Evolutionary conservation across 2,113 vertebrate genomes (phyloP), one percentile per base, ranked within the genome.

Genomic region (Podilymbus podiceps): DNA sequence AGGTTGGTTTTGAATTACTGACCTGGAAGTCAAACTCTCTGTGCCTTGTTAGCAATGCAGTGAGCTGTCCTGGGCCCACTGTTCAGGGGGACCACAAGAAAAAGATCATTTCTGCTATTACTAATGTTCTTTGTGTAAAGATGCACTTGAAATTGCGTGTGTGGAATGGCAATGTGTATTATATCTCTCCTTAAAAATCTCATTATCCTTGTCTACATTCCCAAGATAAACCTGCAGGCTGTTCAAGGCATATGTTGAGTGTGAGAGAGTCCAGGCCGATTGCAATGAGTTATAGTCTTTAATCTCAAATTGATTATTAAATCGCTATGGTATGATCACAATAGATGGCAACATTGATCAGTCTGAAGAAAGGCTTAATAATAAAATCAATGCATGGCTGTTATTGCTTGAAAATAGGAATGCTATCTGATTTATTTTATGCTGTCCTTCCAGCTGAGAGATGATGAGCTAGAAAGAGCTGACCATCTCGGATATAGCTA

Each of bases 221-320:
- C 66, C 69, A 66, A 40, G 58, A 60, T 38, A 66, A 40, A 25
- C 23, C 76, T 18, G 2, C 42, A 38, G 66, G 16, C 71, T 71
- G 10, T 30, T 91, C 10, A 38, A 44, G 69, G 67, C 31, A 5
- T 33, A 9, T 46, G 68, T 20, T 40, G 66, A 87, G 18, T 47
- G 27, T 81, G 76, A 84, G 53, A 21, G 38, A 40, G 76, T 58
- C 68, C 40, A 35, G 49, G 40, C 60, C 85, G 89, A 71, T 50
- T 52, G 68, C 73, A 90, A 28, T 35, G 84, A 92, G 73, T 74
- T 87, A 66, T 4, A 27, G 77, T 35, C 71, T 84, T 78, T 92
- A 56, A 92, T 97, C 72, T 76, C 49, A 90, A 88, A 83, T 91
- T 90, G 79, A 92, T 96, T 85, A 76, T 79, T 92, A 84, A 94